Evolutionary conservation across 2,888 invertebrate genomes (phyloP).

Genomic region (Polydrusus pterygomalis): DNA sequence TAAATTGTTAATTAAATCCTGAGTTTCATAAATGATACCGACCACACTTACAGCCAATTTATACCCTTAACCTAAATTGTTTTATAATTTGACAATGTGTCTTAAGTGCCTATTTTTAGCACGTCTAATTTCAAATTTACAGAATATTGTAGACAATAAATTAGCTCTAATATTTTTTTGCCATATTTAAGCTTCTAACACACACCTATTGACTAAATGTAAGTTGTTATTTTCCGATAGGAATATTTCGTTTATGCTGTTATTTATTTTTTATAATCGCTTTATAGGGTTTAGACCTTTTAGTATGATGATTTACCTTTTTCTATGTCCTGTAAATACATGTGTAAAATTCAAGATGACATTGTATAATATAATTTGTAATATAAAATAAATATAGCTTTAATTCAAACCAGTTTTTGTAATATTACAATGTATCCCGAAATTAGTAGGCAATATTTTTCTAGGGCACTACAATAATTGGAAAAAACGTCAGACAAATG

Average conservation of each 20-base stretch:
- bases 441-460: no score
- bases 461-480: no score
- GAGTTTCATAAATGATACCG: background rate
- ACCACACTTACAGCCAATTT: constrained; percentile 6
- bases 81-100: constrained; percentile 7
- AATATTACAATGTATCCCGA: background rate
- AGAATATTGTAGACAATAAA: constrained; percentile 21
- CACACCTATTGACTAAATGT: constrained; percentile 14
- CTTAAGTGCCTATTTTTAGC: constrained; percentile 10
- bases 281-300: constrained; percentile 24
- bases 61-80: background rate
- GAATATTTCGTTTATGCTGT: constrained; percentile 23
- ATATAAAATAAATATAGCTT: constrained; percentile 64
- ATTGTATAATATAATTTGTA: constrained; percentile 68
- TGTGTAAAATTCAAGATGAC: constrained; percentile 65
- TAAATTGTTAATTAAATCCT: background rate
- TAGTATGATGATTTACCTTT: constrained; percentile 22
- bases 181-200: constrained; percentile 22
- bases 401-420: constrained; percentile 53
- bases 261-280: constrained; percentile 32
- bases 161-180: constrained; percentile 35
- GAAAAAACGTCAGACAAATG: no score
- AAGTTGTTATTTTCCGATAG: constrained; percentile 31
- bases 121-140: constrained; percentile 3
- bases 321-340: constrained; percentile 58